Base-by-base conservation (phyloP, 2,888 invertebrate genomes). In the Parasteatoda lunata region DNA sequence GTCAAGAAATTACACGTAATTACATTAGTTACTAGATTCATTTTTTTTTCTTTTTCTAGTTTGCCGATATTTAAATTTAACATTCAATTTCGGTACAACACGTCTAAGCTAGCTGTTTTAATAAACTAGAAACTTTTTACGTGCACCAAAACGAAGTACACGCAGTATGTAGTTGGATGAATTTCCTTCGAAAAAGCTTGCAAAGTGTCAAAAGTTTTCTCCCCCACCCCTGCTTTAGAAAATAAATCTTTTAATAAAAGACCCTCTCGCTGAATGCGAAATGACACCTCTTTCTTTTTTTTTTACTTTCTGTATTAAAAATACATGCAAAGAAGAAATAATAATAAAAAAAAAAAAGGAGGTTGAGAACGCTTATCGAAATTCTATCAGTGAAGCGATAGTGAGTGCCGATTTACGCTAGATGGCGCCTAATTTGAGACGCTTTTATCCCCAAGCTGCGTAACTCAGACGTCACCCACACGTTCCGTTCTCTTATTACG, bases 171-270 rank as follows among this genome's bases (percentile, higher is more conserved):
- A 77, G 30, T 51, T 45, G 47, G n/a, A 64, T n/a, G 49, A 6
- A 13, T 11, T 13, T 49, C 49, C 47, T 66, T 66, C 51, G 7
- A 45, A 79, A 79, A 71, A 64, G n/a, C 71, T 47, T 64, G 65
- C 79, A 48, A 79, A 71, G 45, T 70, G 71, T 71, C 65, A 65
- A 65, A 78, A 71, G 8, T 30, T 48, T 49, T 8, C 51, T n/a
- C 30, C 6, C 54, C 30, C 75, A 64, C 59, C 45, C 54, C 59
- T 59, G 51, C 47, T 15, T 52, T 51, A 47, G 30, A 11, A 77
- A 78, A 78, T 78, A 78, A 78, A 78, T 78, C 78, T 78, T 78
- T 78, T 78, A 78, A 78, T 78, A 78, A 70, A 54, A 65, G 70
- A 49, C 48, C 65, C 59, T 30, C 59, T 47, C 70, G 54, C 51